Conservation (phyloP, 2,888 invertebrate genomes). For the Dolomedes plantarius region DNA sequence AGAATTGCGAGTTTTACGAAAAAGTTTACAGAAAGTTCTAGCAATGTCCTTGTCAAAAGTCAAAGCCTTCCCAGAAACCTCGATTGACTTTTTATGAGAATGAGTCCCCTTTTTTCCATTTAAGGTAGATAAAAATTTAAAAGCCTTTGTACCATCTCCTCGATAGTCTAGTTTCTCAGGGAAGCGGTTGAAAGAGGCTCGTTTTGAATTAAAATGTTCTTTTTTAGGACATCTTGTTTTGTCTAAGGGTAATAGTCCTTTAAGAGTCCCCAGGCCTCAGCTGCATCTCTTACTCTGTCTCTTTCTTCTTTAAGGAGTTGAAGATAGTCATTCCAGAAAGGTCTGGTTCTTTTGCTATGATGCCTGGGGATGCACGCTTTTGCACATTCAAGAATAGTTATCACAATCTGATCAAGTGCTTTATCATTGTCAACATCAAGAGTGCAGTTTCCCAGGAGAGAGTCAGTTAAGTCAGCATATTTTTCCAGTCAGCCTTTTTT, state of each 20-base stretch:
- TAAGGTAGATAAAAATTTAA: no score
- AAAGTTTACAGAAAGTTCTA: neutral
- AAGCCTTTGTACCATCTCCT: neutral
- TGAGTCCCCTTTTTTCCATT: neutral
- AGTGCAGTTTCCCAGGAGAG: neutral
- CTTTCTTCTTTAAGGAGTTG: no score
- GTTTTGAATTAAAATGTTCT: neutral
- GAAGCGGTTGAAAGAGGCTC: neutral
- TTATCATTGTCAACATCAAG: neutral
- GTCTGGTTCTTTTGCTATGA: neutral
- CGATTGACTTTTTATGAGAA: neutral
- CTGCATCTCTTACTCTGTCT: no score
- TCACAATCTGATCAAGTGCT: neutral
- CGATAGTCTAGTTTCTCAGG: neutral
- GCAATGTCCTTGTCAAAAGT: neutral
- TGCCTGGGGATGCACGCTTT: constrained; percentile 5
- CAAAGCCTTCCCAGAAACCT: neutral
- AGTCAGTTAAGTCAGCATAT: constrained; percentile 2
- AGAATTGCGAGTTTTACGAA: neutral
- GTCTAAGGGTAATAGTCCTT: neutral
- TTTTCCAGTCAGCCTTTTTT: constrained; percentile 8
- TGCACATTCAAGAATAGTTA: neutral
- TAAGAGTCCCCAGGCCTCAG: neutral
- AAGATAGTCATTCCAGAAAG: neutral
- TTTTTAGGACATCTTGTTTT: neutral